phyloP scores from a whole-genome alignment of 2,113 vertebrate genomes.

The Chionodraco myersi region DNA sequence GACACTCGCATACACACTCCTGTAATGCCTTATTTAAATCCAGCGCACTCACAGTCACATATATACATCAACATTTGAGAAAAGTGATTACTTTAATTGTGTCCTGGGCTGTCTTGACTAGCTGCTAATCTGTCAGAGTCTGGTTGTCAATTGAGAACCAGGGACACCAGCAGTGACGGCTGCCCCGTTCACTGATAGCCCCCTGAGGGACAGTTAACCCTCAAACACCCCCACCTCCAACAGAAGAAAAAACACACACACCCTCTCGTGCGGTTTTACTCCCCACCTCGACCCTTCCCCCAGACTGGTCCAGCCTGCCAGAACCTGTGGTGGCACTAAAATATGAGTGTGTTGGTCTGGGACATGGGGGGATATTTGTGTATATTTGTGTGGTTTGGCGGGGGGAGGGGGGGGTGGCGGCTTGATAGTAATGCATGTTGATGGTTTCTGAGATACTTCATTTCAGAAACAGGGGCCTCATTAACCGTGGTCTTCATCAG shows the following conservation, averaged over 20 bases:
- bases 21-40: constrained; percentile 33
- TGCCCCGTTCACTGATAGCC: constrained; percentile 78
- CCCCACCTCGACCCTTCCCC: constrained; percentile 34
- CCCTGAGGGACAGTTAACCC: constrained; percentile 85
- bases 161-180: constrained; percentile 78
- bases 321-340: constrained; percentile 61
- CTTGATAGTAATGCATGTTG: constrained; percentile 84
- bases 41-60: constrained; percentile 13
- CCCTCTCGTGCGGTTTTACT: constrained; percentile 14
- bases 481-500: constrained; percentile 84
- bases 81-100: constrained; percentile 71
- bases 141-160: constrained; percentile 74
- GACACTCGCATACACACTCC: constrained; percentile 13
- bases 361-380: constrained; percentile 42
- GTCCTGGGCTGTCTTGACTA: constrained; percentile 73
- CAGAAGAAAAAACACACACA: constrained; percentile 9
- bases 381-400: constrained; percentile 45
- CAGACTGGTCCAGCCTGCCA: constrained; percentile 57
- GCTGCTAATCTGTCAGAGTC: constrained; percentile 79
- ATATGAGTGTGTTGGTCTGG: constrained; percentile 37
- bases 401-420: constrained; percentile 45
- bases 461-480: constrained; percentile 86
- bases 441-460: constrained; percentile 83
- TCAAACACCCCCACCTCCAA: constrained; percentile 57
- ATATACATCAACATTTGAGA: constrained; percentile 50